These are phyloP conservation scores for Silurus asotus DNA, from an alignment of 2,113 vertebrate genomes.

Conservation along the genomic window DNA sequence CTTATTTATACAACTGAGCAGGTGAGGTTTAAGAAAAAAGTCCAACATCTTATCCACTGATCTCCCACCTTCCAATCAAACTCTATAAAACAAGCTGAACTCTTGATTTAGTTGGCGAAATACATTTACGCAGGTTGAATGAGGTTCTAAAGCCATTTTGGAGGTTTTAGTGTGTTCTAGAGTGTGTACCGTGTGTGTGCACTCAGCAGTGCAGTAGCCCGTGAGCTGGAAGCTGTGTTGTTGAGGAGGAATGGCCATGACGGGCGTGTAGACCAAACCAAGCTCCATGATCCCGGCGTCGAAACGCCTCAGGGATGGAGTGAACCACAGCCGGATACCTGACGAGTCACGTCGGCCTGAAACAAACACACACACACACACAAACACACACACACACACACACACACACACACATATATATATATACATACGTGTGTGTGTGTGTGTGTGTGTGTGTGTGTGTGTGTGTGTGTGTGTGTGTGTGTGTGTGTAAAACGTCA, in stretches of 20 bases:
- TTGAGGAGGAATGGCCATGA: constrained; percentile 89
- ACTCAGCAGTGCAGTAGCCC: constrained; percentile 89
- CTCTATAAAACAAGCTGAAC: not conserved
- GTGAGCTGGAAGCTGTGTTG: constrained; percentile 78
- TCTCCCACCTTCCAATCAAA: not conserved
- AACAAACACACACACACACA: constrained; percentile 1
- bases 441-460: too few relatives aligned
- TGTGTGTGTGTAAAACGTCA: too few relatives aligned
- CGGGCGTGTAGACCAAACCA: constrained; percentile 88
- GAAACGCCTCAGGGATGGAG: constrained; percentile 72
- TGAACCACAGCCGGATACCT: constrained; percentile 88
- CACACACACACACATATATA: not conserved
- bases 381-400: not conserved
- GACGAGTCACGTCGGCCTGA: constrained; percentile 84
- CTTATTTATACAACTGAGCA: too few relatives aligned
- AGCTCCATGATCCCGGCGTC: constrained; percentile 94
- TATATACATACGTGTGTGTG: too few relatives aligned
- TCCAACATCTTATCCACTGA: too few relatives aligned
- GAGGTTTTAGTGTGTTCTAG: not conserved
- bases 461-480: too few relatives aligned
- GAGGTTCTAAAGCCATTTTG: not conserved
- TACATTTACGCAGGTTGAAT: not conserved
- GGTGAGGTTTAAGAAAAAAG: too few relatives aligned
- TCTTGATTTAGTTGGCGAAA: not conserved
- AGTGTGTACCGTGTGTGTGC: constrained; percentile 79